Evolutionary conservation across 2,797 vertebrate species (phyloP), one percentile per base, ranked within the genome.

Genomic region (Arremon aurantiirostris): DNA sequence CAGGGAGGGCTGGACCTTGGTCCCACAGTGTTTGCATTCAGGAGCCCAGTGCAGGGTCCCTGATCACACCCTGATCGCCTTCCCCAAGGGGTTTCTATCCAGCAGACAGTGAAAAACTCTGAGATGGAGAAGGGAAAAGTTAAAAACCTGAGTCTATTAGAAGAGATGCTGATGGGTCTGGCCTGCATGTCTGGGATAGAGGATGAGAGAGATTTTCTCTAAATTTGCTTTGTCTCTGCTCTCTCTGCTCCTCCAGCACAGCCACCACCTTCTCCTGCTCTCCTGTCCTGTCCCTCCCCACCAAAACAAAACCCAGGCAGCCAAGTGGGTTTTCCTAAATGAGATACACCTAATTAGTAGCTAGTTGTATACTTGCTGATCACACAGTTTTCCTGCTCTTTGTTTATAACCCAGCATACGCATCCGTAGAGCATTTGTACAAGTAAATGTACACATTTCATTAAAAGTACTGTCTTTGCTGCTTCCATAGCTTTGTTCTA

Each of bases 271-370:
- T 69, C 85, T 88, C 60, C 66, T 71, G 8, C 12, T n/a, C 60
- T 50, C 46, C 55, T 14, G 9, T 76, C 53, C 81, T 4, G 23
- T 37, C 4, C 30, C 34, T 55, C 10, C 6, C 22, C 35, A 59
- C 22, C 35, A 59, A 41, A 28, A 78, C 28, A 85, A 82, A 89
- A 50, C 63, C 55, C 76, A 47, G 57, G 53, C 81, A 84, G 78
- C 13, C 0, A 1, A 82, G 59, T 86, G 55, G 59, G 47, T 92
- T 96, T 96, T 89, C 55, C 89, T 95, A 95, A 96, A 95, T 91
- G 89, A 93, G 93, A 84, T 94, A 70, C 49, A 78, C 82, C 94
- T 96, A 75, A 96, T 96, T 94, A 97, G 94, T 87, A 96, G 77
- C 86, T 89, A 82, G 91, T 72, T 79, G 32, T 49, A 89, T 61